Base-by-base conservation (phyloP, 2,113 vertebrate species). In the Thinocorus orbignyianus region DNA sequence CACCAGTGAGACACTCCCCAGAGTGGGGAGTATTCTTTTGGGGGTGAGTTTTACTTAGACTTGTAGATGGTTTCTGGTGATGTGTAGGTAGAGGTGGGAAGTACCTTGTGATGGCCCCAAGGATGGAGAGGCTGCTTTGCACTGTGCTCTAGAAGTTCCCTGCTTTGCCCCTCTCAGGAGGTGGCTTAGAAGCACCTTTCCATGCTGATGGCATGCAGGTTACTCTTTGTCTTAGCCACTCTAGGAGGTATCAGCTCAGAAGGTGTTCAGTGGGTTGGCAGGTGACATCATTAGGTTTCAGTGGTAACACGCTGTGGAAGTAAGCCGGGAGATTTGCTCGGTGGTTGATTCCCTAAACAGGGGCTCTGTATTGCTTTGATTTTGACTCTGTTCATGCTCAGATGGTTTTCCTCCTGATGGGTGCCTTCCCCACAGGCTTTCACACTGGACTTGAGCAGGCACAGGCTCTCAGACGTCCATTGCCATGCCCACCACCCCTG, bases 171-270 rank as follows among this genome's bases (percentile, higher is more conserved):
- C 17, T 73, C 80, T 73, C 12, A 15, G 46, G 26, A 51, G 33
- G 26, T 62, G 60, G 10, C 15, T 64, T 64, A 65, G 77, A 60
- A 61, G 22, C 31, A 57, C 46, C 14, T 94, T 80, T 60, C 46
- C 17, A 0, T 35, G 15, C 31, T 61, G 33, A 48, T 31, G 30
- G 5, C 35, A 18, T 0, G 0, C 46, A 54, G 31, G n/a, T 69
- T 46, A 9, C 46, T 58, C 66, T 39, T 60, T 55, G 5, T 42
- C 17, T 64, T 81, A 6, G 1, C 31, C 6, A 6, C 2, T 13
- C 8, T 0, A 0, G 41, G 17, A 65, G 31, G 18, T 54, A 12
- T 23, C 44, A 52, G 35, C 48, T 62, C 28, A 25, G 33, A 20
- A 54, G 68, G 18, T 58, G 26, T 52, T 83, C 44, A 61, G 0